Evolutionary conservation across 2,113 vertebrate species (phyloP).

Genomic region (Choloepus hoffmanni): DNA sequence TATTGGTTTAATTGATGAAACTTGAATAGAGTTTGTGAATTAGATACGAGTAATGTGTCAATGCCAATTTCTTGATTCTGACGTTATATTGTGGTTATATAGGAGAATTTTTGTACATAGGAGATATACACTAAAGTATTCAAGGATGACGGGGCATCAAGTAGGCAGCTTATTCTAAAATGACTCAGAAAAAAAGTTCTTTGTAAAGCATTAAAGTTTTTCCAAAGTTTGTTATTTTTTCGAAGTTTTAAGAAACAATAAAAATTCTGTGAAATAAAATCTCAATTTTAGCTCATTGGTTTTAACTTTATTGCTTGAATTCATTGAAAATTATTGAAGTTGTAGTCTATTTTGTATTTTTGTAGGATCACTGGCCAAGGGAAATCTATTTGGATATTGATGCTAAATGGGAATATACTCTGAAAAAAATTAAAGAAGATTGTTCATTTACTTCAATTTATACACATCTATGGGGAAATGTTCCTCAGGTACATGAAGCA

Average conservation of each 20-base stretch:
- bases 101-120: background rate
- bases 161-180: background rate
- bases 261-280: conserved; percentile 36
- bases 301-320: conserved; percentile 54
- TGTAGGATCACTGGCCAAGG: conserved; percentile 83
- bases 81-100: background rate
- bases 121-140: conserved; percentile 30
- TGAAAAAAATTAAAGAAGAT: conserved; percentile 68
- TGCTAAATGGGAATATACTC: background rate
- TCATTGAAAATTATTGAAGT: conserved; percentile 20
- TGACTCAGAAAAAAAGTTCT: background rate
- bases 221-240: conserved; percentile 6
- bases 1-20: conserved; percentile 35
- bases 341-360: conserved; percentile 49
- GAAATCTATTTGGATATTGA: background rate
- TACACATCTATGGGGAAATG: conserved; percentile 68
- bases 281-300: conserved; percentile 25
- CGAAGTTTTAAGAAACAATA: background rate
- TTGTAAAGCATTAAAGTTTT: conserved; percentile 22
- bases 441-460: conserved; percentile 66
- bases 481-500: conserved; percentile 61
- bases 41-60: background rate
- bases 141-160: background rate
- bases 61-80: conserved; percentile 11
- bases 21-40: background rate